Percentiles rank a stretch among this genome's conserved stretches.
Evolutionary conservation across 35 echinoderm and acorn worm genomes (phyloP).

Genomic region (Apostichopus parvimensis): DNA sequence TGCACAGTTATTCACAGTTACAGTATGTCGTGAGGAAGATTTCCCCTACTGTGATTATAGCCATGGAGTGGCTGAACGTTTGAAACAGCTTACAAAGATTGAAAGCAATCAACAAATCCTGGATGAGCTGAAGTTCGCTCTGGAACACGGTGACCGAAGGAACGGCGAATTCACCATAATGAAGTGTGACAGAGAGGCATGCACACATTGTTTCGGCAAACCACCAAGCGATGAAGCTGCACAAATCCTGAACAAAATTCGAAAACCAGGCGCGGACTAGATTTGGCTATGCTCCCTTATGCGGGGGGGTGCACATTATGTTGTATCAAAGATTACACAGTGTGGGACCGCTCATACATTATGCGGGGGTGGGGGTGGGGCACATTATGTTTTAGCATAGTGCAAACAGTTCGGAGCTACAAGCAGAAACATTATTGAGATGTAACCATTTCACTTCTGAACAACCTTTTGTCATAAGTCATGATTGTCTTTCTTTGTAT

Average conservation of each 20-base stretch:
- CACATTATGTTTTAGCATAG: too few species aligned
- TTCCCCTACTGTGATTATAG: not conserved
- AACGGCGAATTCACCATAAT: slow-evolving; percentile 33
- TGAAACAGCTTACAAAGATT: not conserved
- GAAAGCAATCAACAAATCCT: not conserved
- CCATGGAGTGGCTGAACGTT: not conserved
- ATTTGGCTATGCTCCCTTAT: too few species aligned
- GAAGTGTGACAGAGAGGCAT: slow-evolving; percentile 2
- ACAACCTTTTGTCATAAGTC: not conserved
- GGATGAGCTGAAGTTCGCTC: not conserved
- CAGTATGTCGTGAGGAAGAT: too few species aligned
- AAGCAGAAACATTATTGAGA: too few species aligned
- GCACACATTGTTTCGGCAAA: not conserved
- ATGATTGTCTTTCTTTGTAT: not conserved
- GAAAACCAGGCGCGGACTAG: not conserved
- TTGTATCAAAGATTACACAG: too few species aligned
- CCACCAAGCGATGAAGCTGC: not conserved
- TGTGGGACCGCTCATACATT: too few species aligned
- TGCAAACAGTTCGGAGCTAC: too few species aligned
- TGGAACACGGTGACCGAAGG: slow-evolving; percentile 5
- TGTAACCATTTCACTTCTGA: too few species aligned
- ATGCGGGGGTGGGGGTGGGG: too few species aligned
- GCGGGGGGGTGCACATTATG: too few species aligned
- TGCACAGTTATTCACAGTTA: too few species aligned
- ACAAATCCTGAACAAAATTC: not conserved